Evolutionary conservation across 2,888 invertebrate species (phyloP).

Genomic region (Pterostichus madidus): DNA sequence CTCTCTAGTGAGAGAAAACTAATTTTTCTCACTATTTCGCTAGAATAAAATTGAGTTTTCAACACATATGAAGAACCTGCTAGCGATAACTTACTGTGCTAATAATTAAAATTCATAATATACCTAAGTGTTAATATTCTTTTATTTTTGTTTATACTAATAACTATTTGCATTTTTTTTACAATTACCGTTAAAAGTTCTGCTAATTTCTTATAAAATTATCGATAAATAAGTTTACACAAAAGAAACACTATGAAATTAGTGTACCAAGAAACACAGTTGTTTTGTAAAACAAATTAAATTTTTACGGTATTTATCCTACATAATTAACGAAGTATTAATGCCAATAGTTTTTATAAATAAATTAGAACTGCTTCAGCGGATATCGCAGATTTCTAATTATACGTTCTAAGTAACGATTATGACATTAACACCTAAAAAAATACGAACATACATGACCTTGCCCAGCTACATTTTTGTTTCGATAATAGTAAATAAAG

Average conservation of each 20-base stretch:
- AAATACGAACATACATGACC: constrained; percentile 17
- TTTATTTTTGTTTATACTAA: not conserved
- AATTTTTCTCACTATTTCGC: no score
- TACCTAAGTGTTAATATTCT: not conserved
- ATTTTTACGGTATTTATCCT: not conserved
- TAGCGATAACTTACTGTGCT: not conserved
- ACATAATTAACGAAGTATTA: constrained; percentile 16
- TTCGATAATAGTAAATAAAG: not conserved
- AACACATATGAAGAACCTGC: no score
- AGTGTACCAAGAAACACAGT: no score
- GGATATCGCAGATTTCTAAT: constrained; percentile 8
- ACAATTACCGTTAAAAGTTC: constrained; percentile 13
- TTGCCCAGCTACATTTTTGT: not conserved
- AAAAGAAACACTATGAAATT: no score
- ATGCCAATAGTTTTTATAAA: not conserved
- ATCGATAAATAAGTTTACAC: constrained; percentile 4
- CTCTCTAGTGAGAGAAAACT: no score
- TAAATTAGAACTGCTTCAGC: not conserved
- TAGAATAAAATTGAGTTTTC: no score
- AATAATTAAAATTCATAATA: constrained; percentile 7
- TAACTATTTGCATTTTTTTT: not conserved
- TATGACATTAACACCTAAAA: not conserved
- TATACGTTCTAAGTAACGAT: not conserved
- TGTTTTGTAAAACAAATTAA: no score
- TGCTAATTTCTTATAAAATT: not conserved